Evolutionary conservation across 2,797 vertebrate genomes (phyloP).

Genomic region (Pelochelys cantorii): DNA sequence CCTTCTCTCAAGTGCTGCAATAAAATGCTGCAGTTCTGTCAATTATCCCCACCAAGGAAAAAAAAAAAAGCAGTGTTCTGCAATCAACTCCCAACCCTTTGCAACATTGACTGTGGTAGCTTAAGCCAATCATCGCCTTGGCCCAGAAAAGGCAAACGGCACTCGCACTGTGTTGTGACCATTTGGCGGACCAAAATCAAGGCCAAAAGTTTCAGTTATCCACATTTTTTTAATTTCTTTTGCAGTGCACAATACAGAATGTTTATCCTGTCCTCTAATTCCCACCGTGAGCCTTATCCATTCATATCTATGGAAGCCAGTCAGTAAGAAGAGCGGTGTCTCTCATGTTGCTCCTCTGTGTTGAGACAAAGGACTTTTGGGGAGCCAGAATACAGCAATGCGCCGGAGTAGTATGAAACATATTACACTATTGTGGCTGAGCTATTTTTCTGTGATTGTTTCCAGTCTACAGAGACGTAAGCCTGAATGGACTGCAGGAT

Average conservation of each 20-base stretch:
- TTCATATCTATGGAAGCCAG: background rate
- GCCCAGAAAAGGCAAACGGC: background rate
- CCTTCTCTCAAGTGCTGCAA: background rate
- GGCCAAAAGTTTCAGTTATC: background rate
- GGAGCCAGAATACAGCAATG: background rate
- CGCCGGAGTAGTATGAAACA: background rate
- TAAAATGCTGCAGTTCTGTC: background rate
- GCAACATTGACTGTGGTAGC: too few relatives aligned
- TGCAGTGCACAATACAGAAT: background rate
- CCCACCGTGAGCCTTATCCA: background rate
- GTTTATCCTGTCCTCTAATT: background rate
- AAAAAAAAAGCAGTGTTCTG: background rate
- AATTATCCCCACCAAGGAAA: background rate
- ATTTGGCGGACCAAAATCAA: background rate
- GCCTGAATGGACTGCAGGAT: background rate
- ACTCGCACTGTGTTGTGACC: background rate
- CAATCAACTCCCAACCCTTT: background rate
- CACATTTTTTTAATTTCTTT: background rate
- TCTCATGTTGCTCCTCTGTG: background rate
- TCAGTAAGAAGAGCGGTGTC: too few relatives aligned
- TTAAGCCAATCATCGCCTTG: background rate
- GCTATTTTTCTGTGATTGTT: background rate
- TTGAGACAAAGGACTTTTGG: background rate
- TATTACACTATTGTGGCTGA: background rate
- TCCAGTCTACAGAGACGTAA: background rate